These are phyloP conservation scores for Syritta pipiens DNA, from an alignment of 2,888 invertebrate species.

Conservation along the genomic window DNA sequence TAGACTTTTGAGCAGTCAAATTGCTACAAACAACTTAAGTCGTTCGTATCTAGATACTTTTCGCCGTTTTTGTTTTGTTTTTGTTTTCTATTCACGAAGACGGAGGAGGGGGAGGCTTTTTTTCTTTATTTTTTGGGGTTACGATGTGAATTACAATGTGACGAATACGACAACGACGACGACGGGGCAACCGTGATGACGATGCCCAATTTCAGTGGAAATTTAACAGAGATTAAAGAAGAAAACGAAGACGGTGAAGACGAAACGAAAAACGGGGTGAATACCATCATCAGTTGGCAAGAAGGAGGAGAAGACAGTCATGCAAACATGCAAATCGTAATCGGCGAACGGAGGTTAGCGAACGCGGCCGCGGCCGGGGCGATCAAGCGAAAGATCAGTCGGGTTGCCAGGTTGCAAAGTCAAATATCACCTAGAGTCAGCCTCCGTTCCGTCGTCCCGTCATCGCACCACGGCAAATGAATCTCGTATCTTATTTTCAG, in stretches of 20 bases:
- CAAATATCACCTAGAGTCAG: slow-evolving; percentile 21
- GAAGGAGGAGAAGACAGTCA: too few relatives aligned
- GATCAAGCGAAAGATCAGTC: slow-evolving; percentile 7
- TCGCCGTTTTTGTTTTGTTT: not conserved
- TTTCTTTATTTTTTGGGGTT: slow-evolving; percentile 24
- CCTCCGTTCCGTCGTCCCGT: too few relatives aligned
- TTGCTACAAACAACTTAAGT: slow-evolving; percentile 18
- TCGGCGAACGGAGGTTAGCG: not conserved
- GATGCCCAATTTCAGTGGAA: slow-evolving; percentile 39
- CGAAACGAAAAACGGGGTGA: too few relatives aligned
- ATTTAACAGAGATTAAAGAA: slow-evolving; percentile 11
- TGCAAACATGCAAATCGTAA: not conserved
- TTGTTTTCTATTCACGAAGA: not conserved
- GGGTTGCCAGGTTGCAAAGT: slow-evolving; percentile 26
- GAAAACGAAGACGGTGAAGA: too few relatives aligned
- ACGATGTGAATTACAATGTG: slow-evolving; percentile 47
- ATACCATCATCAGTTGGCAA: not conserved
- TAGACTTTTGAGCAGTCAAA: slow-evolving; percentile 22
- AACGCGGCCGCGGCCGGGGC: not conserved
- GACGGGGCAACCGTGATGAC: slow-evolving; percentile 27
- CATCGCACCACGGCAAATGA: too few relatives aligned
- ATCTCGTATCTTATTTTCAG: slow-evolving; percentile 7
- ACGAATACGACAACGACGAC: slow-evolving; percentile 23
- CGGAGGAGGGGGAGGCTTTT: not conserved
- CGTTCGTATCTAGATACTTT: not conserved